These are phyloP conservation scores for Heterotilapia buettikoferi DNA, from an alignment of 2,113 vertebrate species.

Conservation along the genomic window DNA sequence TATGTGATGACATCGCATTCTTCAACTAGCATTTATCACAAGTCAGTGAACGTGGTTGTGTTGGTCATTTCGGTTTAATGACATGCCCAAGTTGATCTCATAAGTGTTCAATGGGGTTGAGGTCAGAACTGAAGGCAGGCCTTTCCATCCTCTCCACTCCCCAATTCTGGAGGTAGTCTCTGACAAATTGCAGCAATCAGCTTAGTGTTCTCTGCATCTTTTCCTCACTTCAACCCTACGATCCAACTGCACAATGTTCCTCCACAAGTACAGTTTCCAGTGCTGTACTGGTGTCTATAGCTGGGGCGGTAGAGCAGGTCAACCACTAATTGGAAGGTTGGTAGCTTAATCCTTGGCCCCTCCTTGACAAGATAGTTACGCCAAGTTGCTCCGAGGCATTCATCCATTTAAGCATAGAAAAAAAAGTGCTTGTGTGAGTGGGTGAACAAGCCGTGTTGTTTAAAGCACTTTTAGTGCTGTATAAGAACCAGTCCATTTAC, in stretches of 20 bases:
- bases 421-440: background rate
- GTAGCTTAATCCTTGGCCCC: background rate
- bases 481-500: background rate
- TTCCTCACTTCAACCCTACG: background rate
- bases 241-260: background rate
- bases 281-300: background rate
- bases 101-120: background rate
- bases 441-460: background rate
- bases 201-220: background rate
- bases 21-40: background rate
- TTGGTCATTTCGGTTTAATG: background rate
- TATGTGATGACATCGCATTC: background rate
- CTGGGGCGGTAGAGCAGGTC: background rate
- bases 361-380: background rate
- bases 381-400: background rate
- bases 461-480: background rate
- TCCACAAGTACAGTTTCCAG: background rate
- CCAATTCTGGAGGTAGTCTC: background rate
- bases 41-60: background rate
- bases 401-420: background rate
- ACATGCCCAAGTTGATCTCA: background rate
- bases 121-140: background rate
- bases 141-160: background rate
- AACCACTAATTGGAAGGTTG: background rate
- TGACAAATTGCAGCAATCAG: background rate